Base-by-base conservation (phyloP, 2,113 vertebrate genomes). In the Grus americana region DNA sequence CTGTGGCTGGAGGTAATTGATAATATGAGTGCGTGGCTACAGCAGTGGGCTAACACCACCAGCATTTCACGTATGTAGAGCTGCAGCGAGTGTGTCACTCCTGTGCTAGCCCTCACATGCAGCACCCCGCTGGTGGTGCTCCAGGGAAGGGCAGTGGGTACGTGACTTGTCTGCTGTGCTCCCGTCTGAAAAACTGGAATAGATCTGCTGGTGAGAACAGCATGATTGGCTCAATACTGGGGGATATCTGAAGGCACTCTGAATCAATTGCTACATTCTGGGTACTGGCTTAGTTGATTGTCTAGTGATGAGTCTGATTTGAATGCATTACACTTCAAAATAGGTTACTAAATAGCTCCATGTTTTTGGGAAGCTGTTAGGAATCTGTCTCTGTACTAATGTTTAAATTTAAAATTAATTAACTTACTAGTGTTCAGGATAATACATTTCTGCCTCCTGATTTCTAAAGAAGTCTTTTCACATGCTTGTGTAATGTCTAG, bases 21-120 rank as follows among this genome's bases (percentile, higher is more conserved):
- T 81, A 57, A 52, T n/a, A 13, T 6, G 15, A 49, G 20, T 20
- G 50, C 0, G 4, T 44, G 61, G n/a, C 16, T 52, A 20, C 7
- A 6, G 55, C 0, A 0, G 6, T 16, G 30, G 14, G 38, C 36
- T 47, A 24, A 36, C 1, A 5, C 7, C 44, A 32, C 10, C 47
- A 34, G 52, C 21, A 11, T 24, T 46, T 58, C 6, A n/a, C 22
- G 38, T 17, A 19, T 63, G 42, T 22, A 15, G 50, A 66, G 44
- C 36, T 79, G 49, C 46, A 30, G 49, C 1, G 10, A 13, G 19
- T 23, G 23, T 88, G 50, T 18, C 38, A 5, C 47, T 55, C 29
- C 42, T 24, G 8, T 9, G 36, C 29, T 30, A 55, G 20, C 30
- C 59, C 59, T 49, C 34, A 6, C 0, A 0, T 15, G 27, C 26